A percentile compares a stretch with the other conserved stretches of the same genome.
These are phyloP conservation scores for Galaxea fascicularis DNA, from an alignment of 92 coral and sea anemone genomes.

Conservation along the genomic window DNA sequence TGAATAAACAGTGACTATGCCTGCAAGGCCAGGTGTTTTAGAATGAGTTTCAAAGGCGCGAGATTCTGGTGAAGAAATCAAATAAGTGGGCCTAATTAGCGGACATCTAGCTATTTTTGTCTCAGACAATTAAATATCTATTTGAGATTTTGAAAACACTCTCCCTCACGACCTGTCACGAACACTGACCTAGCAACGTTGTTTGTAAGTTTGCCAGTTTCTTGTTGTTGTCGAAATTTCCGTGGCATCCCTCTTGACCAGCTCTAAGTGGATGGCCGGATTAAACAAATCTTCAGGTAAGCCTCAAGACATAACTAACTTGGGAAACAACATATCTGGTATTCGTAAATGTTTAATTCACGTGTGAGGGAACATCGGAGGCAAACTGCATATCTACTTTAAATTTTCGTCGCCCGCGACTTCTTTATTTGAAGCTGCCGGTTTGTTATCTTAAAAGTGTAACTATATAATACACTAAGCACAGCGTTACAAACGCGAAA, in stretches of 20 bases:
- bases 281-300: not conserved
- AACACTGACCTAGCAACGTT: not conserved
- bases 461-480: not conserved
- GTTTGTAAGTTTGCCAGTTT: not conserved
- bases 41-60: not conserved
- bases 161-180: not conserved
- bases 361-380: not conserved
- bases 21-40: not conserved
- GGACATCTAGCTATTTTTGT: not conserved
- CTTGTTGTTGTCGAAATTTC: not conserved
- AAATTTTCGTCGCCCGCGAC: not conserved
- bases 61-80: not conserved
- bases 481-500: not conserved
- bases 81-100: not conserved
- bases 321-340: not conserved
- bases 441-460: not conserved
- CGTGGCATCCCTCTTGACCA: not conserved
- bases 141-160: not conserved
- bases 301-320: slow-evolving; percentile 3
- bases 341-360: not conserved
- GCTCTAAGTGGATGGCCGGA: slow-evolving; percentile 4
- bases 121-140: not conserved
- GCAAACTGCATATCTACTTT: too few relatives aligned
- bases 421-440: not conserved
- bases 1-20: slow-evolving; percentile 22